Evolutionary conservation across 37 sponge, comb jelly and placozoan genomes (phyloP).

Genomic region (Spongia lamella): DNA sequence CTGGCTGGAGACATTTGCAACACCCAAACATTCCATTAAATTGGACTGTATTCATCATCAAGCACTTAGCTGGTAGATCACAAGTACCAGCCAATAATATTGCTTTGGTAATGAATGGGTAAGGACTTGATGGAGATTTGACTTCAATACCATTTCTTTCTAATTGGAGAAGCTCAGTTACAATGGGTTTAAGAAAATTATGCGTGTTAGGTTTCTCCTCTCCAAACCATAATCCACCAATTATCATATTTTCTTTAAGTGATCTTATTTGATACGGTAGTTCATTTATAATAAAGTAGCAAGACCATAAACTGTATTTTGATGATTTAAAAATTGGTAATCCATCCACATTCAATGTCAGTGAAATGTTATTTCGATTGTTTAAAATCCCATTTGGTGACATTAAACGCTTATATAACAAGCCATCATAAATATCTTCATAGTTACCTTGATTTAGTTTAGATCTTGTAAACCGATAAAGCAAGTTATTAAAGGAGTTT

Average conservation of each 20-base stretch:
- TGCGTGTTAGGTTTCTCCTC: conserved; percentile 10
- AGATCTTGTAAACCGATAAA: conserved; percentile 11
- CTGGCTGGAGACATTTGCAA: conserved; percentile 17
- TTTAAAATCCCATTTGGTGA: conserved; percentile 2
- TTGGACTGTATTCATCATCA: not conserved
- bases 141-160: not conserved
- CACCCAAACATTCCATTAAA: conserved; percentile 25
- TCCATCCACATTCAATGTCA: conserved; percentile 26
- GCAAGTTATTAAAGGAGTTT: too few species aligned
- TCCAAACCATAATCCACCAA: conserved; percentile 30
- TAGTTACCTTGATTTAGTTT: not conserved
- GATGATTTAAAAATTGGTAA: conserved; percentile 20
- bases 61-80: conserved; percentile 22
- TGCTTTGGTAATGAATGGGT: not conserved
- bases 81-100: conserved; percentile 18
- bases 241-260: not conserved
- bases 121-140: not conserved
- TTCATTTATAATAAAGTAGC: conserved; percentile 14
- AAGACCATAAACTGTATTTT: conserved; percentile 2
- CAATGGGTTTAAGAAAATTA: conserved; percentile 16
- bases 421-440: conserved; percentile 28
- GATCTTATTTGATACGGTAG: conserved; percentile 6
- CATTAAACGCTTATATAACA: too few species aligned
- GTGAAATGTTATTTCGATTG: conserved; percentile 2
- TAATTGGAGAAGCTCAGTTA: not conserved